These are phyloP conservation scores for Sebastes minor DNA, from an alignment of 2,797 vertebrate species.

Conservation along the genomic window DNA sequence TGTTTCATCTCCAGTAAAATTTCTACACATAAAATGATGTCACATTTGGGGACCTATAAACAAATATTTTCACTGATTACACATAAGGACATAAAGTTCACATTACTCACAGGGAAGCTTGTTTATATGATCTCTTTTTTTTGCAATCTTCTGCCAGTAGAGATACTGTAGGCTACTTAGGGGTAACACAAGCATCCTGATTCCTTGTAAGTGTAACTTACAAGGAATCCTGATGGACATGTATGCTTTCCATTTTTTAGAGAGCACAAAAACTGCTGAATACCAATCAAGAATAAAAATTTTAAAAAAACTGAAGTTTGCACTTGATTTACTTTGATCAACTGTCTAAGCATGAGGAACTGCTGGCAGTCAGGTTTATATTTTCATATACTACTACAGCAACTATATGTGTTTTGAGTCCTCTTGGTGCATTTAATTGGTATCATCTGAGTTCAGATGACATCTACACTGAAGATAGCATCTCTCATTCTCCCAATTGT, in stretches of 20 bases:
- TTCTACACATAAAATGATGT: no score
- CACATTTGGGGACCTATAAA: no score
- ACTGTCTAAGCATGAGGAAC: background rate
- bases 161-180: background rate
- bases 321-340: background rate
- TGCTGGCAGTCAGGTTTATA: background rate
- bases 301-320: background rate
- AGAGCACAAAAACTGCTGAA: background rate
- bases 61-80: no score
- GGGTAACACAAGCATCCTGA: background rate
- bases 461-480: background rate
- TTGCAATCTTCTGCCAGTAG: background rate
- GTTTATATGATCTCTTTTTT: no score
- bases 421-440: background rate
- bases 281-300: background rate
- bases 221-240: background rate
- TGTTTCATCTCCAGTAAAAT: no score
- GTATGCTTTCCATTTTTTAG: background rate
- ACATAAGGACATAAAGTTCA: no score
- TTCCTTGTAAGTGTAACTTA: background rate
- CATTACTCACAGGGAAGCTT: no score
- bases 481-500: background rate
- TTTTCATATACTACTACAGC: background rate
- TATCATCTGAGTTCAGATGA: background rate
- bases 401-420: background rate